Evolutionary conservation across 2,797 vertebrate species (phyloP).

Genomic region (Thamnophis elegans): DNA sequence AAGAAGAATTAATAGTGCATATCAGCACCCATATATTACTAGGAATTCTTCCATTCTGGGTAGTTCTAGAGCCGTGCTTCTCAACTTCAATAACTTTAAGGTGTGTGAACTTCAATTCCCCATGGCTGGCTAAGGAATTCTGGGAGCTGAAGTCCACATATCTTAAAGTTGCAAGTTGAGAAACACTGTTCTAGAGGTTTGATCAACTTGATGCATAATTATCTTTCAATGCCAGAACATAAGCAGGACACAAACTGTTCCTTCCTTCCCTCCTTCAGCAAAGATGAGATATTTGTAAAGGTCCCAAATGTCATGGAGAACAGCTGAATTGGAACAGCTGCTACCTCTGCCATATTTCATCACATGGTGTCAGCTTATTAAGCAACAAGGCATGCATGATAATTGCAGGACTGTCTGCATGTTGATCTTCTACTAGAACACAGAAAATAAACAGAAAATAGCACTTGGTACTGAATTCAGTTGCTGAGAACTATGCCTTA

Average conservation of each 20-base stretch:
- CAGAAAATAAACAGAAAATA: not conserved
- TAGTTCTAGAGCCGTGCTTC: not conserved
- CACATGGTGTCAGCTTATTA: not conserved
- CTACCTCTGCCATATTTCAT: not conserved
- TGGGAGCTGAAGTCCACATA: not conserved
- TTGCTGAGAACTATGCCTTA: not conserved
- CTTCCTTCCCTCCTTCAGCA: not conserved
- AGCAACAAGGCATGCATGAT: not conserved
- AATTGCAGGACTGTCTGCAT: not conserved
- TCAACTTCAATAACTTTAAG: not conserved
- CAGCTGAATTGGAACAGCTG: not conserved
- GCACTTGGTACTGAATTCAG: not conserved
- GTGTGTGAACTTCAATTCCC: not conserved
- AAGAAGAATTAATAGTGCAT: not conserved
- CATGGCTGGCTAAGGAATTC: not conserved
- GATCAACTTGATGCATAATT: not conserved
- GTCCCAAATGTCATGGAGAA: not conserved
- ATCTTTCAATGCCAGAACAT: not conserved
- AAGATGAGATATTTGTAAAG: not conserved
- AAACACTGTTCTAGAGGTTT: not conserved
- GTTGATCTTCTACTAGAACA: not conserved
- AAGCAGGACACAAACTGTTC: not conserved
- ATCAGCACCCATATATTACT: constrained; percentile 6
- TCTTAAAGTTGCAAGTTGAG: not conserved
- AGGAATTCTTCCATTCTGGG: not conserved